Conservation (phyloP, 2,113 vertebrate genomes). For the Chloropsis cyanopogon region DNA sequence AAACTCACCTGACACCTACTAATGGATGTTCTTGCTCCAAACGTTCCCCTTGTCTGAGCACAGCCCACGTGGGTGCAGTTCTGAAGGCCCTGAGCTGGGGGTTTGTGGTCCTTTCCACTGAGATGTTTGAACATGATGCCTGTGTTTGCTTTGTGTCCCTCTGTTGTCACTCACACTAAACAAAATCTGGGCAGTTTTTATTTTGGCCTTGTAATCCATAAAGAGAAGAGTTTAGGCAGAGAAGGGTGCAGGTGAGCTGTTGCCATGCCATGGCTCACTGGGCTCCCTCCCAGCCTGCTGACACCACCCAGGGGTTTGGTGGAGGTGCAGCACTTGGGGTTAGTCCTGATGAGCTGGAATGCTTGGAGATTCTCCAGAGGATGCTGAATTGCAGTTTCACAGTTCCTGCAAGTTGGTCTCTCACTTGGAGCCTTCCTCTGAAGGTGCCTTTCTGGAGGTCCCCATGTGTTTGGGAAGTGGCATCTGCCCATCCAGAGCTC, state of each 20-base stretch:
- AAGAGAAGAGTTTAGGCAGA: background rate
- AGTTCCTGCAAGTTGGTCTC: background rate
- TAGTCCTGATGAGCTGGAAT: background rate
- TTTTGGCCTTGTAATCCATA: background rate
- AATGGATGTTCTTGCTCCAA: background rate
- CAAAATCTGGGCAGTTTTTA: background rate
- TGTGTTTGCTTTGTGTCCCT: background rate
- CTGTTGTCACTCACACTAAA: background rate
- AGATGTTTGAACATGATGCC: background rate
- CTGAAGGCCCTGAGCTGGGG: background rate
- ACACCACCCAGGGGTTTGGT: background rate
- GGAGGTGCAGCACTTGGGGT: background rate
- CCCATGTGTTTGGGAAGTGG: background rate
- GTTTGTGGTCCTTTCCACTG: background rate
- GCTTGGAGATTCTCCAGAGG: background rate
- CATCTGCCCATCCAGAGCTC: background rate
- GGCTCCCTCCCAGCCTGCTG: background rate
- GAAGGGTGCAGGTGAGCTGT: background rate
- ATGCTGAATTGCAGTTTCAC: background rate
- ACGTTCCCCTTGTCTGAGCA: rapidly evolving
- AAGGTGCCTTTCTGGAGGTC: background rate
- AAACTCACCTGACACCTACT: background rate
- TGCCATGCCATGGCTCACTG: rapidly evolving
- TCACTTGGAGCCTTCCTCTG: background rate
- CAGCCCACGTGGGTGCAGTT: background rate